Base-by-base conservation (phyloP, 2,888 invertebrate genomes). In the Cephonodes hylas region DNA sequence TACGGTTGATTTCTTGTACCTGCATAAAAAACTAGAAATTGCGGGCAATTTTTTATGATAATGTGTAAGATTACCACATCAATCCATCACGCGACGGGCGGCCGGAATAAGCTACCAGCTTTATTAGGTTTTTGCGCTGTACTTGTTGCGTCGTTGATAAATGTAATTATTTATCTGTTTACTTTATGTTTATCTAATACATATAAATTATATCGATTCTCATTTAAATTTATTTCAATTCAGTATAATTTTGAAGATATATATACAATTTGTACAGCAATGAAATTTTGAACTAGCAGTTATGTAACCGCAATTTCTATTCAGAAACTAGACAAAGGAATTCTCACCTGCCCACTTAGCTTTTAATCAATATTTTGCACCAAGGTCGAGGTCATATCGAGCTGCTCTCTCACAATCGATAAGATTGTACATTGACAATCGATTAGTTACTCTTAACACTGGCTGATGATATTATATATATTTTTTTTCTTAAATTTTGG, bases 351-450 rank as follows among this genome's bases (percentile, higher is more conserved):
- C 15, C 34, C 31, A 62, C 57, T 62, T 48, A 58, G 22, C 15
- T 53, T 58, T 18, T 44, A 72, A 72, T 74, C 72, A 63, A 74
- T 72, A 83, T 68, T 15, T 42, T 44, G n/a, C 45, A 63, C 44
- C 64, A 20, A 72, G 75, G 80, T 74, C 77, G 84, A 86, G 85
- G 84, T 86, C 83, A 53, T 13, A 73, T 69, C 68, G 72, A 70
- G 72, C 66, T 34, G 31, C 70, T 71, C 71, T 74, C 76, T 72
- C 71, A 74, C 76, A 62, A 67, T 48, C 60, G 57, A 58, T 61
- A 42, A 27, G 10, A 56, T 48, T n/a, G n/a, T 38, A n/a, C n/a
- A 38, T n/a, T 38, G 38, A 38, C 38, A 15, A 34, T 44, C 44
- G 44, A 20, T 20, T 44, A 44, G 20, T 18, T 44, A 18, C 13